Base-by-base conservation (phyloP, 2,797 vertebrate species). In the Enteromius afrohamiltoni region DNA sequence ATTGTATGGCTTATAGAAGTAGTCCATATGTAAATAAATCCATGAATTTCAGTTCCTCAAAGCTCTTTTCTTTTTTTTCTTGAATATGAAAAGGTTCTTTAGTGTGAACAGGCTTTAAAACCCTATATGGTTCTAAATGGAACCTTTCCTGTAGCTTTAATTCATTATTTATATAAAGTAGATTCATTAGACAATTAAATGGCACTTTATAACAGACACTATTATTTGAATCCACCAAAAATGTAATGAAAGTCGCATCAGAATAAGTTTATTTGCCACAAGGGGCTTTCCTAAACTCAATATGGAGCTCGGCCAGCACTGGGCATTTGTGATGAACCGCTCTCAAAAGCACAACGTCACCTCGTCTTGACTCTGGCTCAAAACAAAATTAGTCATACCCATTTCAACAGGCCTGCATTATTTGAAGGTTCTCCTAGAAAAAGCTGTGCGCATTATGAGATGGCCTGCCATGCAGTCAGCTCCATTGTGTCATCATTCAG, bases 401-500 rank as follows among this genome's bases (percentile, higher is more conserved):
- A 47, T 79, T 65, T 85, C 55, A 42, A 68, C 70, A 21, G 16
- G 45, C 55, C 14, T 47, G 37, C 23, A 77, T 83, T 84, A 42
- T 83, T 77, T 53, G 31, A 60, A 83, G 37, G 47, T 31, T 34
- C 55, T 73, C 47, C 65, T 40, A 51, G 71, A 79, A 64, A 83
- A 85, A 74, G 49, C n/a, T 64, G 69, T n/a, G 34, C 67, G 77
- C 69, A 58, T 51, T 83, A 67, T 79, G 64, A 16, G 55, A 81
- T 37, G 60, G 45, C 65, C 62, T 34, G 60, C 45, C 37, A 70
- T 70, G 40, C 31, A 26, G 67, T 37, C 60, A 40, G 70, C 34
- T 77, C 73, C 47, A 87, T 79, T 73, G 74, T 82, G 83, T 69
- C 80, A 77, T 86, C 81, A 84, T 67, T 83, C 80, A 86, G 51